Percentiles rank a stretch among this genome's conserved stretches.
Evolutionary conservation across 1,140 invertebrate genomes (phyloP).

Genomic region (honey bee (Apis mellifera)): DNA sequence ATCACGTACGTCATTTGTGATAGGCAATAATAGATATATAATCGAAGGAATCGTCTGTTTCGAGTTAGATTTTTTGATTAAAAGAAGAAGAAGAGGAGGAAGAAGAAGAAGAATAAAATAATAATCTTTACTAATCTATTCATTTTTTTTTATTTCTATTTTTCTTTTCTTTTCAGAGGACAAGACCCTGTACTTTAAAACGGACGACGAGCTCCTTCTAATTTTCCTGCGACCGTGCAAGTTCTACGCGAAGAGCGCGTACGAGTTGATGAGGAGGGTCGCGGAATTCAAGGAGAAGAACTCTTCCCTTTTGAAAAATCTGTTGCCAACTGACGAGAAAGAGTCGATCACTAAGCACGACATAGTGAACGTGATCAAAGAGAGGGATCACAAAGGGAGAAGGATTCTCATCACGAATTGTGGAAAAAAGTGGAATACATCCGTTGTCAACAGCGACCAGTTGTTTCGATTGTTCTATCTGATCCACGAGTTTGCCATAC

Average conservation of each 20-base stretch:
- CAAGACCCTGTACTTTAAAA: constrained; percentile 84
- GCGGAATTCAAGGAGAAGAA: constrained; percentile 89
- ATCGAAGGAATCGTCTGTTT: no score
- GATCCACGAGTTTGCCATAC: constrained; percentile 87
- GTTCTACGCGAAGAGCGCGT: constrained; percentile 89
- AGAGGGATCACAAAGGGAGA: constrained; percentile 86
- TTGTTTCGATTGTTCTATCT: constrained; percentile 90
- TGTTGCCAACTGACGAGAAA: constrained; percentile 86
- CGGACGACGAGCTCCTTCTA: constrained; percentile 88
- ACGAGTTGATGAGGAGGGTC: constrained; percentile 87
- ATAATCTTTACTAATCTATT: no score
- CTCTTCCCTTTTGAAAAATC: constrained; percentile 83
- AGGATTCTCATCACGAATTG: constrained; percentile 83
- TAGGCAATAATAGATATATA: no score
- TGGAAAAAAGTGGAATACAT: constrained; percentile 88
- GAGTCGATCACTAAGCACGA: constrained; percentile 85
- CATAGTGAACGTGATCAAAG: constrained; percentile 88
- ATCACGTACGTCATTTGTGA: no score
- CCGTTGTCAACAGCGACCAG: constrained; percentile 86
- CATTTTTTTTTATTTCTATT: neutral
- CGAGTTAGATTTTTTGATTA: no score
- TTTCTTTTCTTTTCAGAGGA: constrained; percentile 77
- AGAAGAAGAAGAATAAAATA: no score
- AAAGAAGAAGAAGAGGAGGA: no score
- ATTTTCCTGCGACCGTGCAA: constrained; percentile 90